phyloP scores from a whole-genome alignment of 2,888 invertebrate species.

The Craniophora ligustri region DNA sequence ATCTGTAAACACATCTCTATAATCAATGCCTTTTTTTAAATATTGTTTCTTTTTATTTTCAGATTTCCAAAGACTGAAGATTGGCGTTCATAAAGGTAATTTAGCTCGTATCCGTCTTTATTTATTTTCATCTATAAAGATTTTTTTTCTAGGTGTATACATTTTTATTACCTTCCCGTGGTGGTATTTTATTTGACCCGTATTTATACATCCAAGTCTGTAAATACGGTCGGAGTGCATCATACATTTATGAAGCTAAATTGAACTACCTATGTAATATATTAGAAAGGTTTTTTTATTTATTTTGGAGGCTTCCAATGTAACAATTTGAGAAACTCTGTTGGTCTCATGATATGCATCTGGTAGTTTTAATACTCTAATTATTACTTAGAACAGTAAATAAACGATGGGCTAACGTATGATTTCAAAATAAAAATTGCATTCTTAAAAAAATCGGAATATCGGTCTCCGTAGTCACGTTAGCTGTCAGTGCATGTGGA shows the following conservation, averaged over 20 bases:
- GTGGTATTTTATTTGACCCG: neutral
- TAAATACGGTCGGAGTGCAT: constrained; percentile 21
- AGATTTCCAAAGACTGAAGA: constrained; percentile 33
- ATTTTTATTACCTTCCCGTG: constrained; percentile 4
- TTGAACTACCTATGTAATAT: constrained; percentile 31
- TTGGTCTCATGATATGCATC: no score
- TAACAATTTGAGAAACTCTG: constrained; percentile 21
- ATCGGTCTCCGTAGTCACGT: no score
- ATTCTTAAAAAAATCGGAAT: no score
- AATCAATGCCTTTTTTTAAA: no score
- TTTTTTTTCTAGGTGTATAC: neutral
- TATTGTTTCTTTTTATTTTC: constrained; percentile 4
- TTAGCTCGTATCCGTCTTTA: neutral
- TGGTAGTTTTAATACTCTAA: no score
- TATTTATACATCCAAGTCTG: neutral
- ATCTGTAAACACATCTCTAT: no score
- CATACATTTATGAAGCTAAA: neutral
- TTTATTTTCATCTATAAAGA: neutral
- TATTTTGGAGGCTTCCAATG: constrained; percentile 34
- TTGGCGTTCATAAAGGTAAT: constrained; percentile 39
- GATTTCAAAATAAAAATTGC: no score
- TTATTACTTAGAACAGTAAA: neutral
- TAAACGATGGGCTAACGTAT: no score
- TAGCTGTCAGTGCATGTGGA: no score
- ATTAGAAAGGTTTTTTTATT: constrained; percentile 44